phyloP scores from a whole-genome alignment of 2,113 vertebrate species.

The Poeciliopsis retropinna region DNA sequence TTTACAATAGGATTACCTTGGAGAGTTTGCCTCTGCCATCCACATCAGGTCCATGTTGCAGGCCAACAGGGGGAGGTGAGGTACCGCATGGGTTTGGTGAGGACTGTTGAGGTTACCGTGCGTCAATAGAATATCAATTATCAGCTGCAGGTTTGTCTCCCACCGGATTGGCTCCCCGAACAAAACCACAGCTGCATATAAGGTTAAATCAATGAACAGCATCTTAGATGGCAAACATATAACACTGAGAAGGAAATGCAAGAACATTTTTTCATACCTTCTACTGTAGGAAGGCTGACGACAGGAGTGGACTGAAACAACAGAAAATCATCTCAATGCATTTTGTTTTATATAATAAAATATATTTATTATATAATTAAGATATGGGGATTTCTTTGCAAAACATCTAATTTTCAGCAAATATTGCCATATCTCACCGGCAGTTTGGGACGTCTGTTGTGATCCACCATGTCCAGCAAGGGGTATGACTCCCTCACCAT shows the following conservation, averaged over 20 bases:
- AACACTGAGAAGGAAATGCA: neutral
- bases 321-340: constrained; percentile 27
- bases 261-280: constrained; percentile 76
- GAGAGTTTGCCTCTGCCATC: constrained; percentile 90
- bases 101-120: constrained; percentile 82
- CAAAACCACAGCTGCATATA: constrained; percentile 83
- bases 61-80: constrained; percentile 88
- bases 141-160: constrained; percentile 92
- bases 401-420: neutral
- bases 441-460: constrained; percentile 84
- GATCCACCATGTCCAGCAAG: constrained; percentile 89
- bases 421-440: constrained; percentile 72
- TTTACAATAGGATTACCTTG: constrained; percentile 76
- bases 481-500: constrained; percentile 86
- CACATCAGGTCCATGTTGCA: constrained; percentile 96
- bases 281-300: constrained; percentile 84
- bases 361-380: too few relatives aligned
- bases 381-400: too few relatives aligned
- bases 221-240: neutral
- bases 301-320: constrained; percentile 81
- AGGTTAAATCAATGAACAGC: neutral
- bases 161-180: constrained; percentile 92
- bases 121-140: constrained; percentile 87
- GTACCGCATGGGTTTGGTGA: constrained; percentile 68
- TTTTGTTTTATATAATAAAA: neutral